Evolutionary conservation across 2,113 vertebrate genomes (phyloP), one percentile per base, ranked within the genome.

Genomic region (Channa maculata): DNA sequence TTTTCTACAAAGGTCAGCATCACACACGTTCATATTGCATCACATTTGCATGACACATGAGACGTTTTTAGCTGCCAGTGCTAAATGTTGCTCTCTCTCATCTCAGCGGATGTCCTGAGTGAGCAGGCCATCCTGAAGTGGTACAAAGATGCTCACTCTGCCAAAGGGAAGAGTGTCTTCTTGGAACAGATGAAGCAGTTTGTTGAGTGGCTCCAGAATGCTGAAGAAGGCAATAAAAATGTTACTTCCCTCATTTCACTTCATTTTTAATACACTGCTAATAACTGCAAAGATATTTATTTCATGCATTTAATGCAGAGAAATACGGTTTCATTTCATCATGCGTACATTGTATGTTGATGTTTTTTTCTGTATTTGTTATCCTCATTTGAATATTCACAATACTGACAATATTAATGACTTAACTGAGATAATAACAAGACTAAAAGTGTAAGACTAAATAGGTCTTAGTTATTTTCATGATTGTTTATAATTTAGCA

Each of bases 141-240:
- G 96, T 96, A 97, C 85, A 97, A 96, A 93, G 96, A 96, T 60
- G 94, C 94, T 2, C 96, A 97, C 3, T 87, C 95, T 65, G 93
- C 96, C 77, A 97, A 98, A 92, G 97, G 96, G 75, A 98, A 97
- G 84, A 97, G 96, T 58, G 93, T 98, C 82, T 97, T 98, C 69
- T 94, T 98, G 84, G 96, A 98, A 78, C 96, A 98, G 92, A 97
- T 97, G 96, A 97, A 96, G 92, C 97, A 96, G 79, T 98, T 97
- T 82, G 96, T 98, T 12, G 97, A 98, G 85, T 98, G 97, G 96
- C 90, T 98, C 65, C 96, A 96, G 86, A 97, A 96, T 0, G 96
- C 96, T 75, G 96, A 98, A 90, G 97, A 98, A 96, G 97, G 97
- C 46, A 71, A 55, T n/a, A 36, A 61, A 95, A 94, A 2, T 14